phyloP scores from a whole-genome alignment of 1,140 invertebrate genomes.

The Parasteatoda tepidariorum region DNA sequence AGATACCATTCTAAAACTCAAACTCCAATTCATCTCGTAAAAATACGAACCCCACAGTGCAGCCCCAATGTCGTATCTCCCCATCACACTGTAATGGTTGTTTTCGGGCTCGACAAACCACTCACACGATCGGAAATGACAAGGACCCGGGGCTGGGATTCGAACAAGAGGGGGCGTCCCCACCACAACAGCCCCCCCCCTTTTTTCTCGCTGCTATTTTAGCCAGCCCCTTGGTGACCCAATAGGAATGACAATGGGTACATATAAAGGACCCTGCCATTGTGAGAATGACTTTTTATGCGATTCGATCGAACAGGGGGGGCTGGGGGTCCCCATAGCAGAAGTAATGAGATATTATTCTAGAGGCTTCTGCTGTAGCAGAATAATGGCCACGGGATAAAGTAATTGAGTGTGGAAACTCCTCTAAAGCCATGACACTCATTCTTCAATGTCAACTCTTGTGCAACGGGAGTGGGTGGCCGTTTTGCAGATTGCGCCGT shows the following conservation, averaged over 20 bases:
- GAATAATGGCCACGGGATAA: constrained; percentile 26
- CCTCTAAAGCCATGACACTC: constrained; percentile 27
- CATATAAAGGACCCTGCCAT: constrained; percentile 29
- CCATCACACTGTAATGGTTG: constrained; percentile 52
- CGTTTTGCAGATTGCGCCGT: neutral
- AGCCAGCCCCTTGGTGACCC: neutral
- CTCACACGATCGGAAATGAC: constrained; percentile 58
- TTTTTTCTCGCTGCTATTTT: constrained; percentile 16
- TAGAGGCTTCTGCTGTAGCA: neutral
- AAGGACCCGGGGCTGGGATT: constrained; percentile 18
- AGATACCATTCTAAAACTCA: too few relatives aligned
- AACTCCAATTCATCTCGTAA: constrained; percentile 24
- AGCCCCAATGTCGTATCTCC: constrained; percentile 17
- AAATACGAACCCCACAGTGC: neutral
- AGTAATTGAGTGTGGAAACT: constrained; percentile 49
- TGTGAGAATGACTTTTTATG: constrained; percentile 52
- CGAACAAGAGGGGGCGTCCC: constrained; percentile 1
- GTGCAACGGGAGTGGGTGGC: neutral
- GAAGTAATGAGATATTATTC: constrained; percentile 45
- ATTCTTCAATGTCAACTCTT: constrained; percentile 45
- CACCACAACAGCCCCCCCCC: constrained; percentile 2
- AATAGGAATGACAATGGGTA: constrained; percentile 24
- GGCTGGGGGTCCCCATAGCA: neutral
- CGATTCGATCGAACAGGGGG: constrained; percentile 21
- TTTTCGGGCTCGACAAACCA: constrained; percentile 55